Percentiles rank a stretch among this genome's conserved stretches.
Evolutionary conservation across 2,888 invertebrate species (phyloP).

Genomic region (Hermaeophaga mercurialis): DNA sequence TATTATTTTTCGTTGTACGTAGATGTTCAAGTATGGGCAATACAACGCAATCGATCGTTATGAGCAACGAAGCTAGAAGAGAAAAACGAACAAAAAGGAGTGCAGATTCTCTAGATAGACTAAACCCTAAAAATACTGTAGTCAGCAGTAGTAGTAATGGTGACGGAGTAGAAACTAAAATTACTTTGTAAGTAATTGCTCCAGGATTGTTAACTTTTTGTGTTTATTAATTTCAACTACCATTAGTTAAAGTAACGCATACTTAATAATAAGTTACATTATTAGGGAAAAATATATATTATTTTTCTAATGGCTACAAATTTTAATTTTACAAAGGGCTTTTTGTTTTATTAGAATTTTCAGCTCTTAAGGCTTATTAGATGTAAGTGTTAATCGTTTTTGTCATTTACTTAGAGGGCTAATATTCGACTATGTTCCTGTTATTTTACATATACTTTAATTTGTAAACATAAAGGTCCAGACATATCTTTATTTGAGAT

Average conservation of each 20-base stretch:
- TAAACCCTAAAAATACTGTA: constrained; percentile 51
- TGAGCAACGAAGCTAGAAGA: constrained; percentile 51
- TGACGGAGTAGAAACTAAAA: constrained; percentile 54
- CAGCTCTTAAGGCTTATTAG: too few species aligned
- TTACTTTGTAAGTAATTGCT: constrained; percentile 35
- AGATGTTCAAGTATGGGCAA: constrained; percentile 52
- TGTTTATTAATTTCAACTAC: neutral
- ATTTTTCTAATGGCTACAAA: too few species aligned
- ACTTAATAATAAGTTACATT: neutral
- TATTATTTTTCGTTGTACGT: neutral
- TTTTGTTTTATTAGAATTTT: too few species aligned
- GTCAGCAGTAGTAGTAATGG: constrained; percentile 47
- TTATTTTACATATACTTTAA: too few species aligned
- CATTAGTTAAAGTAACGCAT: neutral
- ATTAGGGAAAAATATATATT: neutral
- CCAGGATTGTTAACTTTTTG: constrained; percentile 3
- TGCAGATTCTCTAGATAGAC: constrained; percentile 41
- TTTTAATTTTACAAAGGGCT: too few species aligned
- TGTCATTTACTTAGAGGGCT: too few species aligned
- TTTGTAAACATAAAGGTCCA: too few species aligned
- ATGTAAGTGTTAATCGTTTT: too few species aligned
- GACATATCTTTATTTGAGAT: too few species aligned
- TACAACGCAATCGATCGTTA: constrained; percentile 56
- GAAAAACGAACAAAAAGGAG: constrained; percentile 44
- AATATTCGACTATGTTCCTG: too few species aligned